Percentiles rank a stretch among this genome's conserved stretches.
These are phyloP conservation scores for Trichechus manatus DNA, from an alignment of 2,113 vertebrate genomes.

Conservation along the genomic window DNA sequence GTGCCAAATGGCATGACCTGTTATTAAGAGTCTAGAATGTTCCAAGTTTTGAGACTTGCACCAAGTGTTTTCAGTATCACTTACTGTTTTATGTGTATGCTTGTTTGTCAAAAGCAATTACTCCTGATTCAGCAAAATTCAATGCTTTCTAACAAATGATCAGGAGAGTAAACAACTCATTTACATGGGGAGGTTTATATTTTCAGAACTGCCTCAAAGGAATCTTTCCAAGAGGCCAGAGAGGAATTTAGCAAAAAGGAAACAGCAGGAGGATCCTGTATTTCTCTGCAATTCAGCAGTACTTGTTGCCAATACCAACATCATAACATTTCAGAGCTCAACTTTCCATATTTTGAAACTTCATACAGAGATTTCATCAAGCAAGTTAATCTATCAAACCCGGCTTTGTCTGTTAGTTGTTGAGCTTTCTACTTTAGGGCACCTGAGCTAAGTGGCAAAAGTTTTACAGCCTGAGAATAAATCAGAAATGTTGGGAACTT, in stretches of 20 bases:
- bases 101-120: slow-evolving; percentile 79
- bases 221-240: slow-evolving; percentile 82
- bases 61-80: slow-evolving; percentile 18
- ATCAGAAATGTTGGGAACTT: not conserved
- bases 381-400: slow-evolving; percentile 81
- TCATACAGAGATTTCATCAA: slow-evolving; percentile 80
- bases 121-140: slow-evolving; percentile 80
- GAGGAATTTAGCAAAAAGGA: slow-evolving; percentile 85
- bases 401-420: slow-evolving; percentile 72
- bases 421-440: slow-evolving; percentile 79
- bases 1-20: slow-evolving; percentile 74
- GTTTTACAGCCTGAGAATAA: slow-evolving; percentile 63
- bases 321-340: slow-evolving; percentile 84
- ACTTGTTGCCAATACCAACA: slow-evolving; percentile 88
- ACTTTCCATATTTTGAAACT: slow-evolving; percentile 84
- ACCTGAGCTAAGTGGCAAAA: slow-evolving; percentile 79
- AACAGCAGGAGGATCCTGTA: slow-evolving; percentile 88
- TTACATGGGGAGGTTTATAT: slow-evolving; percentile 80
- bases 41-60: slow-evolving; percentile 64
- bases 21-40: slow-evolving; percentile 44
- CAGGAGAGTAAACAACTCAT: slow-evolving; percentile 70
- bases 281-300: slow-evolving; percentile 88
- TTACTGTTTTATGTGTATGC: slow-evolving; percentile 67
- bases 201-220: slow-evolving; percentile 84
- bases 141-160: slow-evolving; percentile 76